Evolutionary conservation across 2,113 vertebrate genomes (phyloP).

Genomic region (Oenanthe melanoleuca): DNA sequence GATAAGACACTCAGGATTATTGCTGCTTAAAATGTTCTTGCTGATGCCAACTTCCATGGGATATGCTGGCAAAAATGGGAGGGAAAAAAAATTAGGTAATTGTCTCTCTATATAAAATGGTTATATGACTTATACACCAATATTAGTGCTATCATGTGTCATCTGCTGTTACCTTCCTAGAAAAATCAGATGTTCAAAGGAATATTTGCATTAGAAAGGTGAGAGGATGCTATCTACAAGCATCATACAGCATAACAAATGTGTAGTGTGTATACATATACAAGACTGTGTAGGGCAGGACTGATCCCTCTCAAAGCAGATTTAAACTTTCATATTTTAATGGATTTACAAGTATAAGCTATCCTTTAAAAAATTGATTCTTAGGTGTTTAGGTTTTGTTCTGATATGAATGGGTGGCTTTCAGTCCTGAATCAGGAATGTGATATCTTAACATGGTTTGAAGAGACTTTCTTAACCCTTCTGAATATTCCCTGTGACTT

Average conservation of each 20-base stretch:
- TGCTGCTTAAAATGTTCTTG: slow-evolving; percentile 59
- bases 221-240: not conserved
- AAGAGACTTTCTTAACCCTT: not conserved
- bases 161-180: not conserved
- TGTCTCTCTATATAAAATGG: not conserved
- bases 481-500: not conserved
- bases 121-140: not conserved
- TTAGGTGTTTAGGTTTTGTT: not conserved
- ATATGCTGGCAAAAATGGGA: not conserved
- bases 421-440: not conserved
- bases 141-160: not conserved
- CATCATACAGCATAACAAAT: not conserved
- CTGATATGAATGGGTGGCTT: not conserved
- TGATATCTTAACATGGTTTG: not conserved
- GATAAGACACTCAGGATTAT: slow-evolving; percentile 7
- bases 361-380: not conserved
- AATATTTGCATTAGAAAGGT: not conserved
- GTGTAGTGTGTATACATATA: no score
- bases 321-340: not conserved
- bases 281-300: not conserved
- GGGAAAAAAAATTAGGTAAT: not conserved
- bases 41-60: not conserved
- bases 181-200: not conserved
- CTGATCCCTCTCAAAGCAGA: not conserved
- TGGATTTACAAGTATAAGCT: not conserved